Evolutionary conservation across 1,140 invertebrate genomes (phyloP), one percentile per base, ranked within the genome.

Genomic region (Vollenhovia emeryi): DNA sequence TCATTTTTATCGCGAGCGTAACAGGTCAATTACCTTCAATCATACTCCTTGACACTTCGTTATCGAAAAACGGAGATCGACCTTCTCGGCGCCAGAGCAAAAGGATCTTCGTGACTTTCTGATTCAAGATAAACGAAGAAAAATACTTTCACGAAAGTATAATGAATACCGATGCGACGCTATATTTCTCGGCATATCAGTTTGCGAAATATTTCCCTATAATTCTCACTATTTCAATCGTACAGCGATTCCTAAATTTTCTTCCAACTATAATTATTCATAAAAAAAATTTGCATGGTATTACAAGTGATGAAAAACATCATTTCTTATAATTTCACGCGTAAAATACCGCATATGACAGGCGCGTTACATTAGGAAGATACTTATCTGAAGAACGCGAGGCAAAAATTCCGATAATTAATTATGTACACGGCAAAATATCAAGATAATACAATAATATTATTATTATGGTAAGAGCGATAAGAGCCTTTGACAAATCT

Each of bases 11-110:
- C 13, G 18, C 33, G 50, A 55, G 55, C 18, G 7, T 45, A 82
- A 59, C 48, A 80, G 8, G 36, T 80, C 36, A 57, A 71, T 71
- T 71, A 82, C 5, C 11, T 57, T n/a, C 15, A 2, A 66, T 79
- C 15, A 40, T 40, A 40, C 9, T 48, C 1, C 2, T n/a, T 18
- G 62, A 43, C 24, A 69, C 0, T 27, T 79, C n/a, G 18, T 62
- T 62, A 55, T 69, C 13, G n/a, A 8, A 11, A 55, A 45, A 69
- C 0, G 21, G 2, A 30, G 2, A 57, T 30, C 15, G 13, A 43
- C 1, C 9, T 9, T 15, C 13, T 52, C 6, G 9, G 45, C n/a
- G 8, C 30, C 11, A 40, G 5, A 48, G 8, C 9, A 6, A 33
- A 24, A 9, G 15, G 57, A 18, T 27, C 7, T 15, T 55, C 21